Conservation (phyloP, 2,888 invertebrate species). For the Synergus itoensis region DNA sequence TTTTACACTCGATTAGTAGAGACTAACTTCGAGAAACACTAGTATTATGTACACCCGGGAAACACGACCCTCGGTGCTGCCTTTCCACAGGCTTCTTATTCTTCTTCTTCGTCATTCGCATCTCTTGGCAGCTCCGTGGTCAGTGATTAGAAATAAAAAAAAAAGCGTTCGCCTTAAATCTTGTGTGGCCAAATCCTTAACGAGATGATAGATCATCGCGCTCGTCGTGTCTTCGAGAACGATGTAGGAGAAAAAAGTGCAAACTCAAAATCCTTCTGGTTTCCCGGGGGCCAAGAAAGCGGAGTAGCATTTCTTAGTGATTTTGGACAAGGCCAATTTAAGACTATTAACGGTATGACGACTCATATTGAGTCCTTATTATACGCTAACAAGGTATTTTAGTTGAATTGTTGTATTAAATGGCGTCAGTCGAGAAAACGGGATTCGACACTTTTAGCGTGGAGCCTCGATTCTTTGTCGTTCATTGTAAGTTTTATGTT, state of each 20-base stretch:
- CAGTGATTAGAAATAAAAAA: conserved; percentile 71
- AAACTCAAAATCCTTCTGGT: conserved; percentile 12
- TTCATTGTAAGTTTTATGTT: conserved; percentile 39
- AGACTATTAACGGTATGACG: conserved; percentile 67
- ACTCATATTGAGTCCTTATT: conserved; percentile 74
- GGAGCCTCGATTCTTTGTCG: conserved; percentile 40
- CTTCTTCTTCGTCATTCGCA: conserved; percentile 46
- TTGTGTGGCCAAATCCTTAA: conserved; percentile 39
- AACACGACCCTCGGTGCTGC: conserved; percentile 56
- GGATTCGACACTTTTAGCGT: neutral
- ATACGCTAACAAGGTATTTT: conserved; percentile 71
- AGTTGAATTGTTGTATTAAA: conserved; percentile 70
- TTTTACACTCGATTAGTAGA: conserved; percentile 63
- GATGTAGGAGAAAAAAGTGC: conserved; percentile 1
- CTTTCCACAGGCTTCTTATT: conserved; percentile 45
- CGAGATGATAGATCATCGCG: neutral
- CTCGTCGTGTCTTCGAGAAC: conserved; percentile 15
- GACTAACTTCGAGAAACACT: conserved; percentile 64
- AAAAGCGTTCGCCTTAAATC: conserved; percentile 57
- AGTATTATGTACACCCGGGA: conserved; percentile 73
- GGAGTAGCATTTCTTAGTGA: conserved; percentile 60
- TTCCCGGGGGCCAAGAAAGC: conserved; percentile 6
- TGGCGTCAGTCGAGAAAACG: conserved; percentile 21
- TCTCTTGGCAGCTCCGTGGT: conserved; percentile 60
- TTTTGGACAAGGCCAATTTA: conserved; percentile 66